A percentile compares a stretch with the other conserved stretches of the same genome.
phyloP scores from a whole-genome alignment of 2,113 vertebrate genomes.

The Gadus chalcogrammus region DNA sequence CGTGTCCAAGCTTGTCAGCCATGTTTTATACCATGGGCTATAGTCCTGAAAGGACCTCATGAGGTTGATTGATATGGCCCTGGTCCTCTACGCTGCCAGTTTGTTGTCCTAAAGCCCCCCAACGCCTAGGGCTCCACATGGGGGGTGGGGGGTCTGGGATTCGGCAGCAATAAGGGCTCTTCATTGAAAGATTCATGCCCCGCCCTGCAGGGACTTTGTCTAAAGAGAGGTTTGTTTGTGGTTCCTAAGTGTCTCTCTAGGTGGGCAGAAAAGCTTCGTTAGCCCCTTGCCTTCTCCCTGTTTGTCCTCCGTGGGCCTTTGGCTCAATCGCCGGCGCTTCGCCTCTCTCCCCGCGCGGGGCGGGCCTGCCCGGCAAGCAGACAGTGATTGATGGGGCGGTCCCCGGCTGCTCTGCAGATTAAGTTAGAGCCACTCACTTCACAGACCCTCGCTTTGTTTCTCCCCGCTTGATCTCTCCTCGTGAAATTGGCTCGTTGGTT shows the following conservation, averaged over 20 bases:
- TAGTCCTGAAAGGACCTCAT: slow-evolving; percentile 50
- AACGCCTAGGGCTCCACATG: slow-evolving; percentile 35
- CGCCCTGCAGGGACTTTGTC: slow-evolving; percentile 23
- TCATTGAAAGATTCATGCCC: slow-evolving; percentile 49
- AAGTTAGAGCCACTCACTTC: slow-evolving; percentile 54
- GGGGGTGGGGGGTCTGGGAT: slow-evolving; percentile 13
- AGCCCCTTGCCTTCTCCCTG: slow-evolving; percentile 19
- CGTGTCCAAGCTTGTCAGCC: slow-evolving; percentile 58
- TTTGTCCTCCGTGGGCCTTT: slow-evolving; percentile 30
- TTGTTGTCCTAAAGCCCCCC: slow-evolving; percentile 48
- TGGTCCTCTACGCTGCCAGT: slow-evolving; percentile 30
- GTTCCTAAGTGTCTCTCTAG: slow-evolving; percentile 28
- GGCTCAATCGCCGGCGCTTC: slow-evolving; percentile 32
- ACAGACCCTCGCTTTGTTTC: slow-evolving; percentile 61
- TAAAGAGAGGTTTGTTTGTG: slow-evolving; percentile 51
- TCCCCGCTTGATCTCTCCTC: slow-evolving; percentile 55
- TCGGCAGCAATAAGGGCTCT: slow-evolving; percentile 16
- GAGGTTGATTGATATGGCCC: slow-evolving; percentile 66
- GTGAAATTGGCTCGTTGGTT: slow-evolving; percentile 54
- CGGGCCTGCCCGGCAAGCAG: slow-evolving; percentile 45
- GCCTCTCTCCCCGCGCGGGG: slow-evolving; percentile 30
- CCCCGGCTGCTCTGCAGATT: slow-evolving; percentile 63
- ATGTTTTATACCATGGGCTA: slow-evolving; percentile 54
- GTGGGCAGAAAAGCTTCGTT: slow-evolving; percentile 28
- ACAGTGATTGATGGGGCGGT: slow-evolving; percentile 71